Evolutionary conservation across 2,113 vertebrate genomes (phyloP), one percentile per base, ranked within the genome.

Genomic region (Ammodytes marinus): DNA sequence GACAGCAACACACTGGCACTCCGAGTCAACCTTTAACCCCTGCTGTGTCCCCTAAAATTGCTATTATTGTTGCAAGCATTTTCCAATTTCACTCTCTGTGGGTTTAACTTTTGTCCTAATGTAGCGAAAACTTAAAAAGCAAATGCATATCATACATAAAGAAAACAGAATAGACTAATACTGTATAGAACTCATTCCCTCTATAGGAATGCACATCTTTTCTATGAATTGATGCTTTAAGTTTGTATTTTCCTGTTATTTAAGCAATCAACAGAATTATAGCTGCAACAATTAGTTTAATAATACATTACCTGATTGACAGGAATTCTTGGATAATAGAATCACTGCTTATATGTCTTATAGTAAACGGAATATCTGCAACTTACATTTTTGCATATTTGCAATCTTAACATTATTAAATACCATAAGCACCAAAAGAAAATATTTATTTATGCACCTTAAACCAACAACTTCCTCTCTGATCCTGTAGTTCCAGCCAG

Each of bases 21-120:
- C 71, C 43, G 19, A 52, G 47, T 45, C 69, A 76, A 95, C 93
- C 92, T 94, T 88, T 92, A 61, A 92, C 92, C 93, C 82, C 79
- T 54, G 69, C 63, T 73, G 52, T 75, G 84, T 88, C 78, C 71
- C 57, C 52, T 57, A 74, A 90, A 90, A 90, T 88, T 60, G 52
- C 73, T 77, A 14, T 65, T 69, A 37, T 61, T 71, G 82, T 53
- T 88, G 68, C 59, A 49, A 5, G 66, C 80, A 53, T 77, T 74
- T 74, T 50, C 73, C 61, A 67, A 27, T 66, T 83, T 63, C 11
- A 55, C 10, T 82, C 13, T 74, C 6, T 50, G 39, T 73, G 57
- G 57, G 60, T 46, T 78, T 83, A 67, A 74, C 58, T 55, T 74
- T 76, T 69, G 35, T 6, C 27, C 63, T 83, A 8, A 19, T 52